Evolutionary conservation across 2,113 vertebrate genomes (phyloP).

Genomic region (Crotalus helleri): DNA sequence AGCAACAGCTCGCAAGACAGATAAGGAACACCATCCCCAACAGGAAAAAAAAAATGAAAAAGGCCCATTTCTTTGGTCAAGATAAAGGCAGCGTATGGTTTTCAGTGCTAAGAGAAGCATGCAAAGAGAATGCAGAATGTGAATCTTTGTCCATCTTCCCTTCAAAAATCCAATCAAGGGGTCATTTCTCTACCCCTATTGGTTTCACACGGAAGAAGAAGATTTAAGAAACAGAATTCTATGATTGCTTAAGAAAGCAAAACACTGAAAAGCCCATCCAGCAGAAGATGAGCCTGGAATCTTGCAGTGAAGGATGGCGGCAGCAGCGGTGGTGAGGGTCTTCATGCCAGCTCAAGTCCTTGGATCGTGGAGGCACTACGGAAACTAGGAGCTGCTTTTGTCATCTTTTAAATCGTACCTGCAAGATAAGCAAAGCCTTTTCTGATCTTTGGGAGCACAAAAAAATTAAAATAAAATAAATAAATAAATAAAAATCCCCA

Average conservation of each 20-base stretch:
- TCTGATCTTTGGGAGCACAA: neutral
- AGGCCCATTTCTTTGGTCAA: slow-evolving; percentile 31
- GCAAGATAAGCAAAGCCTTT: slow-evolving; percentile 1
- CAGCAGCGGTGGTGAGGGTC: neutral
- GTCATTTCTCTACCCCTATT: neutral
- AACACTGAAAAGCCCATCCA: neutral
- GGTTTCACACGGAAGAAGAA: neutral
- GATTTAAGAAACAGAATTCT: neutral
- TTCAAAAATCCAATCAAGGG: neutral
- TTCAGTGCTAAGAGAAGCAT: neutral
- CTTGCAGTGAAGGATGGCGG: slow-evolving; percentile 9
- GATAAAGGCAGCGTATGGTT: slow-evolving; percentile 15
- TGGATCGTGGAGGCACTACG: neutral
- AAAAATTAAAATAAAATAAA: too few species aligned
- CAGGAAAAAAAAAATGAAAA: neutral
- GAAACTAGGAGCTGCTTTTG: slow-evolving; percentile 50
- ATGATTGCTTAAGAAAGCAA: neutral
- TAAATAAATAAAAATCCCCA: neutral
- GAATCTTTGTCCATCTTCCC: neutral
- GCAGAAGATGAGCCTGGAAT: neutral
- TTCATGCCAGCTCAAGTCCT: slow-evolving; percentile 5
- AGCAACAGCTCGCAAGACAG: neutral
- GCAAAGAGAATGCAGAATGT: neutral
- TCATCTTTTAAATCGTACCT: slow-evolving; percentile 67
- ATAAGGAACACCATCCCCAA: neutral